Evolutionary conservation across 2,888 invertebrate species (phyloP), one percentile per base, ranked within the genome.

Genomic region (Agrilus mali): DNA sequence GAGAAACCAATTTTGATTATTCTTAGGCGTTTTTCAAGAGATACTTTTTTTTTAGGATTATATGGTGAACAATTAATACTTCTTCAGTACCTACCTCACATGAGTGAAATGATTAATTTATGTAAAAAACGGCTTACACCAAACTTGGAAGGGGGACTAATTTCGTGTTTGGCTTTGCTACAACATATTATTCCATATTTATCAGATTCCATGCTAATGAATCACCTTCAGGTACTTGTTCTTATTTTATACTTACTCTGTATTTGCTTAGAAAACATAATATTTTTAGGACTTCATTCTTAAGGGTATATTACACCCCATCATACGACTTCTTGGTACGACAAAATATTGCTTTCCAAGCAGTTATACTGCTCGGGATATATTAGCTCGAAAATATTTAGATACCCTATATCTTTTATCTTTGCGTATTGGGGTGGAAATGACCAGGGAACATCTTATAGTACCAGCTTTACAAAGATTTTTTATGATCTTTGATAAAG

Each of bases 41-140:
- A 31, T 42, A n/a, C 43, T 44, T 40, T 37, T 38, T 42, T 46
- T 43, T 3, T 60, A 82, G 85, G 78, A 34, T 71, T 92, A 55
- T 92, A 89, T 63, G 92, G 90, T 17, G 89, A 90, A 59, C 86
- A 89, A 57, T 75, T 93, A 47, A 83, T 93, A 57, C 72, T 92
- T 50, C 71, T 86, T 53, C 94, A 94, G 65, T 94, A 93, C 66
- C 70, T 94, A 49, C 89, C 92, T 0, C 90, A 92, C 60, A 84
- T 89, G 70, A 82, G 83, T 27, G 93, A 93, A 60, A 63, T 93
- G 47, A 80, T 90, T 38, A 80, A 82, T 2, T 74, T 87, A 13
- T 88, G 88, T 53, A 80, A 85, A 47, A 77, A 82, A 47, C 79
- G 87, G 49, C 68, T 95, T 50, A 90, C 90, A 0, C 69, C 78